Base-by-base conservation (phyloP, 2,113 vertebrate species). In the Rhizomys pruinosus region DNA sequence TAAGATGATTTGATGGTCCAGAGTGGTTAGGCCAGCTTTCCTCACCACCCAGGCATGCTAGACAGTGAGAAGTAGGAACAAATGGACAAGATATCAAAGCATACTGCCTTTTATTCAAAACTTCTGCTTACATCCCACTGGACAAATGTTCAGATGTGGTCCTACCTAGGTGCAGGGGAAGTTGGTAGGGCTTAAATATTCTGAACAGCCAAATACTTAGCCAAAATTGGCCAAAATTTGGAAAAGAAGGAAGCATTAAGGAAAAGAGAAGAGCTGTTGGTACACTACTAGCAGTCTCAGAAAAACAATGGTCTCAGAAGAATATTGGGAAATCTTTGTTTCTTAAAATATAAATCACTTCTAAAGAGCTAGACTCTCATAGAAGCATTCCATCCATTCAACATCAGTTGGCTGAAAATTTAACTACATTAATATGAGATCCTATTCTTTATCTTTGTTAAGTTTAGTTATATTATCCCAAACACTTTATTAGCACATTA, bases 281-380 rank as follows among this genome's bases (percentile, higher is more conserved):
- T 10, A 4, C 69, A 57, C 39, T 55, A 39, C 57, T 68, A 78
- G n/a, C 2, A 59, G 5, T 82, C 27, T 81, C 29, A 78, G 1
- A 16, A 59, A 57, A 90, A 95, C 85, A 94, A 91, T 88, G 73
- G 17, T 32, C 91, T 52, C 47, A 52, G 82, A 16, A 89, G 59
- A 91, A 92, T 74, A 95, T 93, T 87, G 89, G 61, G 47, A 97
- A 97, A 90, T 93, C 15, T 27, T 44, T 16, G 20, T 34, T 64
- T 44, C 37, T 32, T 44, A 64, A 44, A 64, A 32, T 20, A 27
- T 64, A 4, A 64, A 32, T 44, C 93, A 92, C 34, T 25, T 63
- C 1, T 0, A 73, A n/a, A 94, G 32, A 84, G 12, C 34, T 93
- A 9, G 57, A 64, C 93, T 90, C 27, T 92, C 73, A 97, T 7